Evolutionary conservation across 2,888 invertebrate genomes (phyloP).

Genomic region (Schizotus pectinicornis): DNA sequence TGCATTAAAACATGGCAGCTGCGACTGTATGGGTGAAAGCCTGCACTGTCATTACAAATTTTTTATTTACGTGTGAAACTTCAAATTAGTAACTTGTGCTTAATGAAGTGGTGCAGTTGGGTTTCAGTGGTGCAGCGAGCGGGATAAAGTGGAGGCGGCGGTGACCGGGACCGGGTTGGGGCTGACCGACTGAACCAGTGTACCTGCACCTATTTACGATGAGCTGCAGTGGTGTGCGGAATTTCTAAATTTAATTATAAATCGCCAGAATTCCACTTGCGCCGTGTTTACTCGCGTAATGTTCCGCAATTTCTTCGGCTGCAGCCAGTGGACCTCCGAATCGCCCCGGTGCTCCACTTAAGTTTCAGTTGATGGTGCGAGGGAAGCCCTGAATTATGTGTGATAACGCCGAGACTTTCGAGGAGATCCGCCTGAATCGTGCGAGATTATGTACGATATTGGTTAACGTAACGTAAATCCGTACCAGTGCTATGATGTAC

Average conservation of each 20-base stretch:
- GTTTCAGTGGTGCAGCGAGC: slow-evolving; percentile 3
- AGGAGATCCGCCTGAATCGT: slow-evolving; percentile 41
- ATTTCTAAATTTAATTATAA: slow-evolving; percentile 41
- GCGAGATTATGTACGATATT: slow-evolving; percentile 57
- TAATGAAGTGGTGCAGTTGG: slow-evolving; percentile 24
- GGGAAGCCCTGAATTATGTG: slow-evolving; percentile 43
- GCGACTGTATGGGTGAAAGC: slow-evolving; percentile 49
- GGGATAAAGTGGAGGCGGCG: neutral
- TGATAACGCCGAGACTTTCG: slow-evolving; percentile 39
- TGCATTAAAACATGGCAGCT: slow-evolving; percentile 43
- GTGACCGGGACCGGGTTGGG: neutral
- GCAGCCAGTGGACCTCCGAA: too few species aligned
- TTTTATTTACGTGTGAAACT: slow-evolving; percentile 51
- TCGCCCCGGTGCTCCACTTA: neutral
- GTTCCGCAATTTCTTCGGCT: slow-evolving; percentile 3
- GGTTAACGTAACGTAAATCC: slow-evolving; percentile 55
- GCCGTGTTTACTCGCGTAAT: slow-evolving; percentile 16
- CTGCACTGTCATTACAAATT: slow-evolving; percentile 45
- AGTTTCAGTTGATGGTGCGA: slow-evolving; percentile 6
- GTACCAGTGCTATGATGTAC: slow-evolving; percentile 45
- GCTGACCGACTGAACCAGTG: slow-evolving; percentile 17
- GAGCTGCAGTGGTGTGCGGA: slow-evolving; percentile 33
- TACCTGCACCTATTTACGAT: slow-evolving; percentile 28
- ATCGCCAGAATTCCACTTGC: slow-evolving; percentile 21
- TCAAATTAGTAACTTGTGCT: slow-evolving; percentile 25